Conservation (phyloP, 2,888 invertebrate species). For the Entomobrya proxima region DNA sequence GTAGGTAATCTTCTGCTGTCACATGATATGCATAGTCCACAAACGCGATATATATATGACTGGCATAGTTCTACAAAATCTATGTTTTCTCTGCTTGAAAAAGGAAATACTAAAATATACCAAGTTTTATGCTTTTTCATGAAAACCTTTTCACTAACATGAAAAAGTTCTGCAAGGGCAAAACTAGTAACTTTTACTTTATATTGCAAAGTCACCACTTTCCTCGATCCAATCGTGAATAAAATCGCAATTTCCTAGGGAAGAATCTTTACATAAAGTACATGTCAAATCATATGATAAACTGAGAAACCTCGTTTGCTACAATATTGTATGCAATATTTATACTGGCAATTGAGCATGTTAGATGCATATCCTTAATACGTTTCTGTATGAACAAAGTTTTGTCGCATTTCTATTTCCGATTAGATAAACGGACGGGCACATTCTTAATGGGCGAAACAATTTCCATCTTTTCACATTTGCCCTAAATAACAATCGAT, state of each 20-base stretch:
- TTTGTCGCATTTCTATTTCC: no score
- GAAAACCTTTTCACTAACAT: background rate
- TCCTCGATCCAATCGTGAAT: background rate
- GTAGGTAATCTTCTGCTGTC: slow-evolving; percentile 52
- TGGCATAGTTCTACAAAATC: slow-evolving; percentile 47
- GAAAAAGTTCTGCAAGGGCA: background rate
- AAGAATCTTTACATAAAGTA: background rate
- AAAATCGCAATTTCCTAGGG: background rate
- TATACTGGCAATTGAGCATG: no score
- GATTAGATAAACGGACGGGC: no score
- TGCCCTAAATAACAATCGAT: no score
- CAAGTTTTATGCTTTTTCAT: slow-evolving; percentile 44
- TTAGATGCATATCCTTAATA: no score
- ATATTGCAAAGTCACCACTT: background rate
- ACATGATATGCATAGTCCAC: background rate
- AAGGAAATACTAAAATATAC: no score
- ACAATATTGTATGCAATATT: no score
- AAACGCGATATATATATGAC: slow-evolving; percentile 1
- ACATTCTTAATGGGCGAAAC: no score
- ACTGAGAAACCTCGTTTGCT: background rate
- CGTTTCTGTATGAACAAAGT: no score
- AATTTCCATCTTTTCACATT: no score
- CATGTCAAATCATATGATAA: background rate
- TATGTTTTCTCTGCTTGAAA: background rate
- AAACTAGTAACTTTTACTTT: background rate